Evolutionary conservation across 2,797 vertebrate genomes (phyloP).

Genomic region (Phaenicophaeus curvirostris): DNA sequence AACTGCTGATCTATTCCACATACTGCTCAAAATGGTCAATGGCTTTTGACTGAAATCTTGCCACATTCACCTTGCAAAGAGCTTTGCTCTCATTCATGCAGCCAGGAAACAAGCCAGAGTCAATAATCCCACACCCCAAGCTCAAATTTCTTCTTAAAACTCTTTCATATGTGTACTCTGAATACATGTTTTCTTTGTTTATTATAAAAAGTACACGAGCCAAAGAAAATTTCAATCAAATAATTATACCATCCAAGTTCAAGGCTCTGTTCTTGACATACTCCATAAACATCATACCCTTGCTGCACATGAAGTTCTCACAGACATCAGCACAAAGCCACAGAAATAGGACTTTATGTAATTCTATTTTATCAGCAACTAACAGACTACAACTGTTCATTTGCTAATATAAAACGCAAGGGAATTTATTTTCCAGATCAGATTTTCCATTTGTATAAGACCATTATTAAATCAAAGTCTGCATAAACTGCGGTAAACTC

Average conservation of each 20-base stretch:
- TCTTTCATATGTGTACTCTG: conserved; percentile 10
- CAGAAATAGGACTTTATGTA: background rate
- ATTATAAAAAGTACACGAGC: background rate
- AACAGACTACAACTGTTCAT: background rate
- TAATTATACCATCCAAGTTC: background rate
- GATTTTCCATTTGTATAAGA: background rate
- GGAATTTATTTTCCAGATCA: background rate
- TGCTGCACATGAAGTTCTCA: background rate
- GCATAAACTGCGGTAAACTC: background rate
- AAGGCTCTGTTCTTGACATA: background rate
- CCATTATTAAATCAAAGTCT: background rate
- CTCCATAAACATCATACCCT: background rate
- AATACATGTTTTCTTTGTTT: conserved; percentile 33
- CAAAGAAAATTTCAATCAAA: conserved; percentile 48
- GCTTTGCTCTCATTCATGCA: conserved; percentile 18
- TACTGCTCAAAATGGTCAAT: background rate
- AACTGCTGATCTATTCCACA: background rate
- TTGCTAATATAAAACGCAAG: background rate
- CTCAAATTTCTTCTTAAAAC: conserved; percentile 42
- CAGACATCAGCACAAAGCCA: background rate
- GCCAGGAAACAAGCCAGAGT: conserved; percentile 38
- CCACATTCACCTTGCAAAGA: conserved; percentile 20
- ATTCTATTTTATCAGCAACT: background rate
- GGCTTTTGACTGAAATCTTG: conserved; percentile 13
- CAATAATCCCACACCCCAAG: background rate